Percentiles rank a stretch among this genome's conserved stretches.
phyloP scores from a whole-genome alignment of 2,888 invertebrate species.

The Gandaritis pyraliata region DNA sequence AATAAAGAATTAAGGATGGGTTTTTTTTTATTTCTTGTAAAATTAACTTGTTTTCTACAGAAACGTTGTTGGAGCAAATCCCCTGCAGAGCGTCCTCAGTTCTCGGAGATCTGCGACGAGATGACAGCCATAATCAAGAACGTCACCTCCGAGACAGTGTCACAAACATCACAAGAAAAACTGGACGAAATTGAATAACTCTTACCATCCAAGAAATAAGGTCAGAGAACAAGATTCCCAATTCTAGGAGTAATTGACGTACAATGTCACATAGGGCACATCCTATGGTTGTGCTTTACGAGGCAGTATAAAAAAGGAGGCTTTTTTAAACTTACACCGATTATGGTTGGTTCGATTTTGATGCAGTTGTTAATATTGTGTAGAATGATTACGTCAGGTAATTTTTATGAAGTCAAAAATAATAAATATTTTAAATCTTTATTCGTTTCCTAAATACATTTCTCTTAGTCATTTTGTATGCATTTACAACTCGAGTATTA shows the following conservation, averaged over 20 bases:
- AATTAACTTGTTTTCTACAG: constrained; percentile 56
- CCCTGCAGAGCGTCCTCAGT: constrained; percentile 88
- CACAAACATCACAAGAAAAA: constrained; percentile 55
- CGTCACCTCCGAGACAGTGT: constrained; percentile 59
- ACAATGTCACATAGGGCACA: too few relatives aligned
- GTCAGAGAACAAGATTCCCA: too few relatives aligned
- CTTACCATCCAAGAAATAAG: too few relatives aligned
- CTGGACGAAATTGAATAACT: constrained; percentile 42
- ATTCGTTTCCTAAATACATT: constrained; percentile 24
- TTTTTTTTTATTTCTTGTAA: background rate
- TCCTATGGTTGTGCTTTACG: too few relatives aligned
- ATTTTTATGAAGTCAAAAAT: too few relatives aligned
- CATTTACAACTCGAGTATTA: constrained; percentile 31
- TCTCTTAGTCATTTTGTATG: constrained; percentile 39
- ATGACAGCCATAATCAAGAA: constrained; percentile 61
- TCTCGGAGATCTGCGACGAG: constrained; percentile 83
- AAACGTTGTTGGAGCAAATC: constrained; percentile 87
- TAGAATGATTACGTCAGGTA: too few relatives aligned
- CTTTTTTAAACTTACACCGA: too few relatives aligned
- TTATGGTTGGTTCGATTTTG: too few relatives aligned
- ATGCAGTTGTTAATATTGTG: too few relatives aligned
- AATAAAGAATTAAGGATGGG: too few relatives aligned
- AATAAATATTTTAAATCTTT: background rate
- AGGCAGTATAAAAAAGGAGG: too few relatives aligned
- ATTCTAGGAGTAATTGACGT: too few relatives aligned